These are phyloP conservation scores for Gonioctena quinquepunctata DNA, from an alignment of 1,140 invertebrate genomes.

Conservation along the genomic window DNA sequence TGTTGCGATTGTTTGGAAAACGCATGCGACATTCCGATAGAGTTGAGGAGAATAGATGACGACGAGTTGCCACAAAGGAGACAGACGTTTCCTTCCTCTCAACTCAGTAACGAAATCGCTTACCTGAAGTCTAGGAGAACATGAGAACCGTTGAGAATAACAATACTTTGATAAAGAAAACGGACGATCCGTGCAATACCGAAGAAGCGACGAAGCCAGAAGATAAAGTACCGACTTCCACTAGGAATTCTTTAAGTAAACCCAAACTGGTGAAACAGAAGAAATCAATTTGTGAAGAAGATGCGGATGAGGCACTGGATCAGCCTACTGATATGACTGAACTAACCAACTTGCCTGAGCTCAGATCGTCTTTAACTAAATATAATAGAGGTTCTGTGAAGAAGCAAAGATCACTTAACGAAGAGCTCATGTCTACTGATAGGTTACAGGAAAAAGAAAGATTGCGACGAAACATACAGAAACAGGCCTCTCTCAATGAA, in stretches of 20 bases:
- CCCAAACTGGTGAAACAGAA: conserved; percentile 80
- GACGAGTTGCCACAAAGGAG: conserved; percentile 60
- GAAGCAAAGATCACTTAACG: conserved; percentile 87
- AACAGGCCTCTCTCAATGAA: conserved; percentile 86
- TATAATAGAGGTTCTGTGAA: conserved; percentile 64
- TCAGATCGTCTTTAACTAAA: conserved; percentile 52
- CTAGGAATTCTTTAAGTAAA: conserved; percentile 54
- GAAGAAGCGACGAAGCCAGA: conserved; percentile 21
- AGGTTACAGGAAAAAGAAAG: conserved; percentile 80
- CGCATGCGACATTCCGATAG: conserved; percentile 81
- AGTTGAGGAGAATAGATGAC: conserved; percentile 83
- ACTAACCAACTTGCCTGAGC: conserved; percentile 64
- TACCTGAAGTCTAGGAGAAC: conserved; percentile 78
- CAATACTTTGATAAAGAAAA: conserved; percentile 51
- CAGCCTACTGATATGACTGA: conserved; percentile 68
- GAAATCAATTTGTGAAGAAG: conserved; percentile 73
- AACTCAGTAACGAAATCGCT: conserved; percentile 56
- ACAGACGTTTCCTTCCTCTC: conserved; percentile 60
- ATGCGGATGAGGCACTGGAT: conserved; percentile 66
- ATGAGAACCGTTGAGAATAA: conserved; percentile 73
- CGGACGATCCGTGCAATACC: neutral
- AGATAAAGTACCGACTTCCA: conserved; percentile 30
- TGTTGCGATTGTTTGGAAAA: conserved; percentile 67
- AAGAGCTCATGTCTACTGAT: conserved; percentile 84
- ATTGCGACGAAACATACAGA: conserved; percentile 83